Base-by-base conservation (phyloP, 2,888 invertebrate species). In the Agrilus biguttatus region DNA sequence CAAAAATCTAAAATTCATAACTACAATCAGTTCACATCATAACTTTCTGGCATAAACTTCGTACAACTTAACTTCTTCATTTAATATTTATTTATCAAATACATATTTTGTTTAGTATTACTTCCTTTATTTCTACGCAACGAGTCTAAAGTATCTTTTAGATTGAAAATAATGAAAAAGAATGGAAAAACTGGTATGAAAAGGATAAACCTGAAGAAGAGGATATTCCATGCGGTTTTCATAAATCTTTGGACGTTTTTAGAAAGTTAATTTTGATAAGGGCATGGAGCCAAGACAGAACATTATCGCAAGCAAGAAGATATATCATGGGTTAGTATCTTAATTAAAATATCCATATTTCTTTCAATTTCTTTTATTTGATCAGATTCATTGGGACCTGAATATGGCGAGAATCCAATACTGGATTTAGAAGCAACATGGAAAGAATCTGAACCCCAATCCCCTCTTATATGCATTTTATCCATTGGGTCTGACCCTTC, bases 401-500 rank as follows among this genome's bases (percentile, higher is more conserved):
- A 87, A 60, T 91, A 89, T 58, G 90, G 91, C 2, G 93, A 96
- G 69, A 86, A 90, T 39, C 83, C 84, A 52, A 90, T 95, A 50
- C 70, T 96, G 19, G 92, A 96, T 66, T 71, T 96, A 50, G 95
- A 96, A 62, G 74, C 73, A 1, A 91, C 91, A 33, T 90, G 88
- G 86, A 70, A 73, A 21, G 96, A 96, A 66, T 91, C 92, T 0
- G 88, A 89, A 61, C 82, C 85, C 1, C 73, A 84, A 28, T 82
- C 87, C 0, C 96, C 96, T 0, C 75, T 96, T 17, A 83, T 93
- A 51, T 95, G 95, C 56, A 83, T 96, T 53, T 69, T 96, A 14
- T 92, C 93, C 0, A 92, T 90, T 55, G 95, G 96, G 1, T 93
- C 93, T 0, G 96, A 96, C 70, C 96, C 96, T 2, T 92, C 93